These are phyloP conservation scores for Patiria miniata DNA, from an alignment of 35 echinoderm and acorn worm species.

Conservation along the genomic window DNA sequence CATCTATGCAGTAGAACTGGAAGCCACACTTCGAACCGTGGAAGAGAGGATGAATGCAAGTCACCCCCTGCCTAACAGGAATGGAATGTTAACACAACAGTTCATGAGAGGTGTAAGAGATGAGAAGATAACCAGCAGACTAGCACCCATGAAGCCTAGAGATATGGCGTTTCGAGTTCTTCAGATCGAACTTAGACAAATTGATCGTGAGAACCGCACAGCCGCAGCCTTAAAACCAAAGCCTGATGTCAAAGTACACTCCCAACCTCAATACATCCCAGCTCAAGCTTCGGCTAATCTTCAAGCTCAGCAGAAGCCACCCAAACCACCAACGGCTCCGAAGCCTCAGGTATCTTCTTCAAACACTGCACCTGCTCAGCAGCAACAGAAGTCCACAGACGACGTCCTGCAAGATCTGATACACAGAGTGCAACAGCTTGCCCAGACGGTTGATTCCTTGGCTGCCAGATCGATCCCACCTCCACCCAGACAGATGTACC, in stretches of 20 bases:
- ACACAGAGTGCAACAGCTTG: not conserved
- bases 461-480: too few species aligned
- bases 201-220: not conserved
- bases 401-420: not conserved
- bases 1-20: too few species aligned
- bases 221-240: not conserved
- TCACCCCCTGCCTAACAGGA: not conserved
- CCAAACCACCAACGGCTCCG: too few species aligned
- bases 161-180: conserved; percentile 2
- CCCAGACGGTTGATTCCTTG: not conserved
- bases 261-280: too few species aligned
- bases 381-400: not conserved
- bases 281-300: too few species aligned
- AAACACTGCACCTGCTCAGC: not conserved
- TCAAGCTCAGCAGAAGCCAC: too few species aligned
- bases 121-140: not conserved
- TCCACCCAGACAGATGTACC: not conserved
- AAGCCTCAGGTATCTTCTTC: too few species aligned
- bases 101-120: conserved; percentile 18
- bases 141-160: conserved; percentile 10
- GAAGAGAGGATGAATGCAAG: not conserved
- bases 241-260: not conserved
- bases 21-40: not conserved
- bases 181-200: not conserved
- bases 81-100: not conserved